Conservation (phyloP, 2,797 vertebrate species). For the Bovichtus diacanthus region DNA sequence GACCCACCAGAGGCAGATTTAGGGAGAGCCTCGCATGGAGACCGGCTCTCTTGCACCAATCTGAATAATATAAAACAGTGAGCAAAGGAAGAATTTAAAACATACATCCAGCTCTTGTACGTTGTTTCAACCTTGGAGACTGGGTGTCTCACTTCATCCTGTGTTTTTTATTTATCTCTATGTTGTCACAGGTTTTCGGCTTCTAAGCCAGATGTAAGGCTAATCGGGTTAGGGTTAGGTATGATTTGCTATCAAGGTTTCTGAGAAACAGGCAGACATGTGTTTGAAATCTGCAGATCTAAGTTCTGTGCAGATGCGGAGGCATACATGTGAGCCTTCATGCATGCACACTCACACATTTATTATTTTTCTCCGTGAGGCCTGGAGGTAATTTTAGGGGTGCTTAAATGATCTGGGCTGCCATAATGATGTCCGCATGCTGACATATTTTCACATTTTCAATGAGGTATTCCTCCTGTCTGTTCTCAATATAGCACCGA, state of each 20-base stretch:
- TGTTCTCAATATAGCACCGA: conserved; percentile 55
- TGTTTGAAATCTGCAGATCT: conserved; percentile 74
- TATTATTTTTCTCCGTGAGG: conserved; percentile 57
- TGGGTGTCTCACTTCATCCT: conserved; percentile 42
- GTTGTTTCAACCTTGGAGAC: conserved; percentile 40
- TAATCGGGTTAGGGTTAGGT: conserved; percentile 60
- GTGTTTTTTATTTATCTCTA: conserved; percentile 40
- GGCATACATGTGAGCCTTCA: conserved; percentile 47
- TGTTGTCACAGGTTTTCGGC: conserved; percentile 33
- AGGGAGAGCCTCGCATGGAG: conserved; percentile 56
- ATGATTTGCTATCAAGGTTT: conserved; percentile 61
- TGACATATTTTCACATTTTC: conserved; percentile 76
- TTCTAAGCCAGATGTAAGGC: conserved; percentile 59
- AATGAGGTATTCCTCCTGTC: conserved; percentile 63
- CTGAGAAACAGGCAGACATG: conserved; percentile 60
- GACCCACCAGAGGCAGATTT: conserved; percentile 73
- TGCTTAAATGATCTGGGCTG: conserved; percentile 70
- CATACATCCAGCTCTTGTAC: conserved; percentile 35
- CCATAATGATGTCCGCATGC: conserved; percentile 76
- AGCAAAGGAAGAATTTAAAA: conserved; percentile 45
- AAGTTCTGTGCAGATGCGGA: conserved; percentile 53
- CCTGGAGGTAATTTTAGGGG: conserved; percentile 71
- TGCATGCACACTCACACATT: conserved; percentile 55
- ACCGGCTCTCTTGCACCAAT: conserved; percentile 35
- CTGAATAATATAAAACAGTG: conserved; percentile 64